A percentile compares a stretch with the other conserved stretches of the same genome.
Evolutionary conservation across 1,140 invertebrate species (phyloP).

Genomic region (Globodera rostochiensis): DNA sequence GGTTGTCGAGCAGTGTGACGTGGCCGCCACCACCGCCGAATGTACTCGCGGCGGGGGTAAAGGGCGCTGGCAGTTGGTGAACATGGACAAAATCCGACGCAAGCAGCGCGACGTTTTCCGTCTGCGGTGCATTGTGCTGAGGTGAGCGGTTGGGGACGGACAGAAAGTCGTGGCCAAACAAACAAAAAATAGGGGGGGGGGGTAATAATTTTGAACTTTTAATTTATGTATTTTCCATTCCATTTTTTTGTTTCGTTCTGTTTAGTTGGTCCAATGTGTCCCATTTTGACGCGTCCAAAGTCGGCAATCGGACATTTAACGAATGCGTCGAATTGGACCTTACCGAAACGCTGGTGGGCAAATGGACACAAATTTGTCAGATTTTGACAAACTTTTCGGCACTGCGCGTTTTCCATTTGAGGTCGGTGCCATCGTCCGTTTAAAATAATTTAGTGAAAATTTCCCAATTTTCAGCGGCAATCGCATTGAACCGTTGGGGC

Average conservation of each 20-base stretch:
- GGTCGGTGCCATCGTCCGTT: constrained; percentile 2
- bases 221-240: background rate
- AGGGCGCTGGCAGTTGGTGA: constrained; percentile 36
- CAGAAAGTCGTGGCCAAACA: too few species aligned
- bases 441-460: constrained; percentile 3
- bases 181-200: too few species aligned
- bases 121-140: constrained; percentile 25
- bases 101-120: constrained; percentile 26
- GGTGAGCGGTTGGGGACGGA: background rate
- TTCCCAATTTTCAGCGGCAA: constrained; percentile 34
- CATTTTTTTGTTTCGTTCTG: background rate
- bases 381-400: constrained; percentile 33
- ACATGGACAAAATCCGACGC: constrained; percentile 40
- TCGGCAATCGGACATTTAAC: constrained; percentile 6
- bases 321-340: constrained; percentile 34
- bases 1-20: constrained; percentile 21
- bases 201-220: background rate
- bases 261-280: constrained; percentile 26
- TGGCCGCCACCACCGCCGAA: background rate
- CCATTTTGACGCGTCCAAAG: constrained; percentile 5
- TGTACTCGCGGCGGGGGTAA: background rate
- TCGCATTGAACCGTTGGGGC: constrained; percentile 32
- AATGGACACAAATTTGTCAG: constrained; percentile 32
- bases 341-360: constrained; percentile 31
- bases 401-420: constrained; percentile 33